Evolutionary conservation across 1,140 invertebrate genomes (phyloP).

Genomic region (Apocrypta bakeri): DNA sequence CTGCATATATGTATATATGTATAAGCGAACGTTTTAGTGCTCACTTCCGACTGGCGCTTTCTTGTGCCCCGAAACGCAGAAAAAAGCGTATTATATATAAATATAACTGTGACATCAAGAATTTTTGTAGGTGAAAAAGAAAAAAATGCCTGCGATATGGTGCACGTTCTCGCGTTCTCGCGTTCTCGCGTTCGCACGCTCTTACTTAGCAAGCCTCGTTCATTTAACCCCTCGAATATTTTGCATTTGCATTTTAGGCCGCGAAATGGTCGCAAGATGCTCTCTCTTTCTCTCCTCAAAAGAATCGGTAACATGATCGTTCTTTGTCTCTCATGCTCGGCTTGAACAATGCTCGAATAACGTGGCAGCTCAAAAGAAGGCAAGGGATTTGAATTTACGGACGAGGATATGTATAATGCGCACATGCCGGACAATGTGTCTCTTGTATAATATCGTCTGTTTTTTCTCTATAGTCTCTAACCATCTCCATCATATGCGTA

Average conservation of each 20-base stretch:
- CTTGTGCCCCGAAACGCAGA: conserved; percentile 48
- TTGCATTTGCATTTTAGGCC: conserved; percentile 35
- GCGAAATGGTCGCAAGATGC: conserved; percentile 40
- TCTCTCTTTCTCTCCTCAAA: too few relatives aligned
- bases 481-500: too few relatives aligned
- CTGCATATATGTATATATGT: background rate
- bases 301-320: conserved; percentile 48
- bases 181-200: conserved; percentile 18
- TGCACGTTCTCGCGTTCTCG: background rate
- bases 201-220: background rate
- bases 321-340: conserved; percentile 40
- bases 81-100: conserved; percentile 13
- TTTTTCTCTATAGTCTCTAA: background rate
- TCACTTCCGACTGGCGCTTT: background rate
- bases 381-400: conserved; percentile 35
- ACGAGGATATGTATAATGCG: background rate
- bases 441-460: background rate
- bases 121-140: background rate
- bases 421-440: conserved; percentile 12
- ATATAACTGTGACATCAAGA: background rate
- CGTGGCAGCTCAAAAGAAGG: conserved; percentile 37
- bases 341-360: conserved; percentile 47
- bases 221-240: background rate
- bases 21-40: background rate
- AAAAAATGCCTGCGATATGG: background rate